Evolutionary conservation across 2,113 vertebrate species (phyloP).

Genomic region (Cochlearius cochlearius): DNA sequence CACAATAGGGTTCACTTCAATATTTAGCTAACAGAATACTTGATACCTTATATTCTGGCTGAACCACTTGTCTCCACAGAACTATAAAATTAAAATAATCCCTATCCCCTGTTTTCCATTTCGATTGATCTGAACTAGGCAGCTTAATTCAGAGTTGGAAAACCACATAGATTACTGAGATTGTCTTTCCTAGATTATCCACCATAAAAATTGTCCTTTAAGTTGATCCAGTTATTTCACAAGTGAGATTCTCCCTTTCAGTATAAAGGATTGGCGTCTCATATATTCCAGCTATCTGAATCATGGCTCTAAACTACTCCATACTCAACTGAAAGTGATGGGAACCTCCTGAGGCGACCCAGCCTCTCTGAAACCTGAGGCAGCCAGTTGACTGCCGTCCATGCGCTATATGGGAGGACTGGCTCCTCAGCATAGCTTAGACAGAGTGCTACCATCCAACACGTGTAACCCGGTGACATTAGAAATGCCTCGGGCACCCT

Average conservation of each 20-base stretch:
- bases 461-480: rapidly evolving
- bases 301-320: not conserved
- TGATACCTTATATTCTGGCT: not conserved
- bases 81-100: not conserved
- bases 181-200: not conserved
- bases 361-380: not conserved
- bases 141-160: not conserved
- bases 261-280: not conserved
- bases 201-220: not conserved
- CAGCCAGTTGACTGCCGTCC: not conserved
- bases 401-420: not conserved
- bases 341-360: not conserved
- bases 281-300: not conserved
- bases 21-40: not conserved
- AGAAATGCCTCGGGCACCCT: not conserved
- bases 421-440: not conserved
- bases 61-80: not conserved
- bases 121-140: not conserved
- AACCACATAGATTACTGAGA: not conserved
- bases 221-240: not conserved
- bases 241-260: not conserved
- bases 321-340: not conserved
- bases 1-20: not conserved
- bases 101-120: not conserved
- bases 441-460: not conserved